These are phyloP conservation scores for Anguilla obscura DNA, from an alignment of 2,797 vertebrate genomes.

Conservation along the genomic window DNA sequence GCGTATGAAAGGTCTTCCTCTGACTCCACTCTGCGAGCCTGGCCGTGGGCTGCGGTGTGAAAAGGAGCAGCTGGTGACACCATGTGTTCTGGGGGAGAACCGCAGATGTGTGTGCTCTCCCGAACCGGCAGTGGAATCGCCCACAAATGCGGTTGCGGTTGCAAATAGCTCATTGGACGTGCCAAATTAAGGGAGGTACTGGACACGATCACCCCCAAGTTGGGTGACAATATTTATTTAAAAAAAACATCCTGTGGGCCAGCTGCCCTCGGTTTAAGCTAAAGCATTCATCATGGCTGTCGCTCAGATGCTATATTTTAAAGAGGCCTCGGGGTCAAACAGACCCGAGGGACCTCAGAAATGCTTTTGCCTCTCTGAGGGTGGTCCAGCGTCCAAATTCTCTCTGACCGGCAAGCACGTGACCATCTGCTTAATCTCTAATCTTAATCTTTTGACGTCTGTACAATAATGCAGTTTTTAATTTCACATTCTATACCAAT, in stretches of 20 bases:
- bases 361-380: neutral
- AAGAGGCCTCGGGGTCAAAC: neutral
- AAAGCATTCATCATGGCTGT: constrained; percentile 4
- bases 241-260: neutral
- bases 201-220: too few relatives aligned
- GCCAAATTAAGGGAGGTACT: too few relatives aligned
- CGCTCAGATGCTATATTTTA: neutral
- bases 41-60: neutral
- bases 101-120: neutral
- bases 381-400: neutral
- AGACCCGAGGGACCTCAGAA: neutral
- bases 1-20: neutral
- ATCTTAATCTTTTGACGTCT: neutral
- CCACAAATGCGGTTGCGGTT: neutral
- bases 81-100: neutral
- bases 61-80: neutral
- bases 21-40: neutral
- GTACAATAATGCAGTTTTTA: neutral
- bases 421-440: too few relatives aligned
- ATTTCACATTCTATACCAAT: neutral
- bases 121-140: neutral
- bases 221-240: too few relatives aligned
- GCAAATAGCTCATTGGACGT: too few relatives aligned
- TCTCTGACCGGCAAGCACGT: neutral
- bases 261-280: neutral